Conservation (phyloP, 2,797 vertebrate species). For the Bryconaethiops microstoma region DNA sequence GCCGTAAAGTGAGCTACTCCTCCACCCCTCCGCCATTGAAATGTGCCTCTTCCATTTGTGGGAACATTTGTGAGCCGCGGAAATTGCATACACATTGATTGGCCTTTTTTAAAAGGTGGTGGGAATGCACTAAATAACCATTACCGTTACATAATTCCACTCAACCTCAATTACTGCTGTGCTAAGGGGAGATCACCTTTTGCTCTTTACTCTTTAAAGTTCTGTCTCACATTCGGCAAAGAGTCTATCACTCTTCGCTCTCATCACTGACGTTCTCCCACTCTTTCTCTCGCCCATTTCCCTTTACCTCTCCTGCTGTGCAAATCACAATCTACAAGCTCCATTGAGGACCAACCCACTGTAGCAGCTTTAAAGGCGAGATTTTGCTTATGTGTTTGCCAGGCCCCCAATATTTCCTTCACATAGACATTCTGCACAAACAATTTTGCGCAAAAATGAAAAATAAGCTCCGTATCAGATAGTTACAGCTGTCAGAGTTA, state of each 20-base stretch:
- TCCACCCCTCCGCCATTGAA: constrained; percentile 7
- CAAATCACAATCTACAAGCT: constrained; percentile 31
- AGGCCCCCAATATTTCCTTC: background rate
- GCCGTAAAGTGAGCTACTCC: constrained; percentile 11
- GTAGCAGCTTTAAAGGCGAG: background rate
- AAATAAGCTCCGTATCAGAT: constrained; percentile 3
- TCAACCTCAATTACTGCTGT: constrained; percentile 32
- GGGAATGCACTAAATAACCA: constrained; percentile 43
- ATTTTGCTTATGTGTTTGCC: constrained; percentile 19
- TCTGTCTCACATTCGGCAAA: constrained; percentile 32
- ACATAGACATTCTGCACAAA: background rate
- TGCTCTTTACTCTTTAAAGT: constrained; percentile 28
- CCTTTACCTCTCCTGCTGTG: constrained; percentile 44
- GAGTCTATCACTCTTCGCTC: constrained; percentile 28
- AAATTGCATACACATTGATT: constrained; percentile 49
- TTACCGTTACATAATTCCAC: constrained; percentile 33
- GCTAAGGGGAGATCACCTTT: constrained; percentile 35
- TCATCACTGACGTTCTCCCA: constrained; percentile 2
- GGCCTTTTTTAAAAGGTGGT: constrained; percentile 37
- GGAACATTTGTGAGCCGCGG: constrained; percentile 28
- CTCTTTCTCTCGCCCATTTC: background rate
- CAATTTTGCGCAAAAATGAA: background rate
- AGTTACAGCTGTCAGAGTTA: constrained; percentile 19
- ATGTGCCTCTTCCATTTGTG: constrained; percentile 8
- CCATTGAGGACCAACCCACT: constrained; percentile 18